Evolutionary conservation across 2,113 vertebrate species (phyloP).

Genomic region (Eretmochelys imbricata): DNA sequence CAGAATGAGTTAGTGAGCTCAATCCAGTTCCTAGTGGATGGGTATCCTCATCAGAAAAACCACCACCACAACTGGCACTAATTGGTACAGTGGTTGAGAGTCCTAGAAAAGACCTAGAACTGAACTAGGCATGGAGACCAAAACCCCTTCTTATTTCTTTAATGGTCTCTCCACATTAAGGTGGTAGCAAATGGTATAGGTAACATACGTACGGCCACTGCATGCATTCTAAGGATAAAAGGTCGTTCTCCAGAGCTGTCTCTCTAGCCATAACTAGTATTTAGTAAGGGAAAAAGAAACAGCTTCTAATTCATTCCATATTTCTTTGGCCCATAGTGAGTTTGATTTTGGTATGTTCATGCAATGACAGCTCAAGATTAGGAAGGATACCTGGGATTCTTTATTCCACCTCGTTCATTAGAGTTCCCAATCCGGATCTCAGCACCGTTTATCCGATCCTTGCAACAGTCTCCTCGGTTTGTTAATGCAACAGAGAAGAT

Average conservation of each 20-base stretch:
- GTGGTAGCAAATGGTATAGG: background rate
- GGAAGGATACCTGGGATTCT: background rate
- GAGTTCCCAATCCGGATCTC: slow-evolving; percentile 37
- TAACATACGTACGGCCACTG: background rate
- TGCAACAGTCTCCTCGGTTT: background rate
- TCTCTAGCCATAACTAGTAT: too few relatives aligned
- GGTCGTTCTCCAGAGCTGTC: background rate
- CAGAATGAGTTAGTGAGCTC: background rate
- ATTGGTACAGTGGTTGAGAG: too few relatives aligned
- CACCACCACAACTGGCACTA: background rate
- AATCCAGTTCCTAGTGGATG: background rate
- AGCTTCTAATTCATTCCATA: background rate
- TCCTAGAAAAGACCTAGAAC: too few relatives aligned
- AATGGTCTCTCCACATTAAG: background rate
- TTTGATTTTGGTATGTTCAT: background rate
- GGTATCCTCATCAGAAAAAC: background rate
- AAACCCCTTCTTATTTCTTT: background rate
- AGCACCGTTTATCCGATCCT: background rate
- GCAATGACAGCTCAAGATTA: rapidly evolving
- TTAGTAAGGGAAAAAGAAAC: background rate
- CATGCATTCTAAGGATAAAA: background rate
- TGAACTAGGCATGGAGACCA: background rate
- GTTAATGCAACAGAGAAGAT: background rate
- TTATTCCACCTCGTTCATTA: rapidly evolving
- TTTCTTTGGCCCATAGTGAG: background rate